Evolutionary conservation across 2,888 invertebrate genomes (phyloP), one percentile per base, ranked within the genome.

Genomic region (Opisthograptis luteolata): DNA sequence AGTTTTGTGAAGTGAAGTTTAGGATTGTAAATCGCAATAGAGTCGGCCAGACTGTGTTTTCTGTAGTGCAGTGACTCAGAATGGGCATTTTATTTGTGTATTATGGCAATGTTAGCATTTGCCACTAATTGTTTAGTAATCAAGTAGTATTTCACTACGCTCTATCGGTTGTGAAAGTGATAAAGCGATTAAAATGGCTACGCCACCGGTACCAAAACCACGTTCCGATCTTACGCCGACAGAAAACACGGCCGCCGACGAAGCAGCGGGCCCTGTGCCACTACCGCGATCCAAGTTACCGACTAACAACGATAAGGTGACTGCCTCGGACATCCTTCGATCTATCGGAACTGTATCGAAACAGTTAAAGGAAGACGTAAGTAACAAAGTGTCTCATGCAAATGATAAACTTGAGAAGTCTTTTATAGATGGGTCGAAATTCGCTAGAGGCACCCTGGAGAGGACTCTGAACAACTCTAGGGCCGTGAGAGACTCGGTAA

Each of bases 321-420:
- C 81, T 19, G 82, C 91, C n/a, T 81, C 88, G 1, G 89, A 84
- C 64, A 78, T 91, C 53, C 70, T 92, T 5, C 84, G 84, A 30
- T 91, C 89, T n/a, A 81, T 92, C 28, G 85, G 92, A 51, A 81
- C 88, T 31, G 92, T 91, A 13, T 92, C 93, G 0, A 92, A 92
- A 66, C 92, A 93, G 72, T 70, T 92, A 22, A 84, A 91, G 0
- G 93, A 89, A 58, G 92, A 92, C 66, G 90, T 93, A 10, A 91
- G 92, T 0, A 82, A 82, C 17, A 91, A 91, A 78, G 91, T 93
- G 0, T 83, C 73, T 44, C 81, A 62, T 46, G 87, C 86, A 0
- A 86, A 86, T 55, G 84, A 87, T 44, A 86, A 79, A 62, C 55
- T 87, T 39, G 87, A 88, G 60, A 85, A 76, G 58, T 81, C 85